A percentile compares a stretch with the other conserved stretches of the same genome.
These are phyloP conservation scores for Arrhamphus sclerolepis DNA, from an alignment of 2,797 vertebrate genomes.

Conservation along the genomic window DNA sequence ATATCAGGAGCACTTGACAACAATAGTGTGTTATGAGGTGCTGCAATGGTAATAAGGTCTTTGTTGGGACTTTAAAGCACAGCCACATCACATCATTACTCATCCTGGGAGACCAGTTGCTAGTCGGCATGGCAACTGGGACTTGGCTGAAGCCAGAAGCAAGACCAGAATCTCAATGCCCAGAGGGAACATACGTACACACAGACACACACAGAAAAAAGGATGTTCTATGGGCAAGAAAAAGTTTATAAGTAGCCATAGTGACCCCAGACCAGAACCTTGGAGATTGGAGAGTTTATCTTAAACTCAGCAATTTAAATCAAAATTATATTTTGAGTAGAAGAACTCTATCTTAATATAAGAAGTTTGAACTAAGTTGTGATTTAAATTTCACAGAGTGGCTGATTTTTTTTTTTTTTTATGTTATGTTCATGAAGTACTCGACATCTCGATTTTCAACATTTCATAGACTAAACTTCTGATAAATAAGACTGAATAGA, in stretches of 20 bases:
- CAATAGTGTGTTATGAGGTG: slow-evolving; percentile 84
- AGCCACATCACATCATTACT: slow-evolving; percentile 86
- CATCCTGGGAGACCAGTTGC: slow-evolving; percentile 85
- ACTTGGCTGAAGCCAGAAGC: slow-evolving; percentile 79
- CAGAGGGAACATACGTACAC: slow-evolving; percentile 60
- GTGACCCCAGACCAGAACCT: slow-evolving; percentile 53
- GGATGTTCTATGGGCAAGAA: slow-evolving; percentile 63
- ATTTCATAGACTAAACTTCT: slow-evolving; percentile 26
- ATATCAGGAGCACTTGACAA: slow-evolving; percentile 86
- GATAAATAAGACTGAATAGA: slow-evolving; percentile 13
- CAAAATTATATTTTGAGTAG: slow-evolving; percentile 12
- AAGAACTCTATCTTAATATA: not conserved
- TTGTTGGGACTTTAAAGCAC: slow-evolving; percentile 84
- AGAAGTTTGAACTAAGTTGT: not conserved
- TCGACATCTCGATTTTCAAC: slow-evolving; percentile 2
- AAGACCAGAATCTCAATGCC: slow-evolving; percentile 85
- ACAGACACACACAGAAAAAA: slow-evolving; percentile 64
- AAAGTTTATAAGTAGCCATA: slow-evolving; percentile 74
- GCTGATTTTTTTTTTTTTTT: not conserved
- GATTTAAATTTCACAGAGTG: not conserved
- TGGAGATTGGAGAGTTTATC: slow-evolving; percentile 36
- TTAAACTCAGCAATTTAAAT: slow-evolving; percentile 27
- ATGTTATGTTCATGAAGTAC: not conserved
- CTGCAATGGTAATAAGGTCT: slow-evolving; percentile 85
- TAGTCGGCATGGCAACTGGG: slow-evolving; percentile 84